Percentiles rank a stretch among this genome's conserved stretches.
These are phyloP conservation scores for Plecotus auritus DNA, from an alignment of 2,113 vertebrate genomes.

Conservation along the genomic window DNA sequence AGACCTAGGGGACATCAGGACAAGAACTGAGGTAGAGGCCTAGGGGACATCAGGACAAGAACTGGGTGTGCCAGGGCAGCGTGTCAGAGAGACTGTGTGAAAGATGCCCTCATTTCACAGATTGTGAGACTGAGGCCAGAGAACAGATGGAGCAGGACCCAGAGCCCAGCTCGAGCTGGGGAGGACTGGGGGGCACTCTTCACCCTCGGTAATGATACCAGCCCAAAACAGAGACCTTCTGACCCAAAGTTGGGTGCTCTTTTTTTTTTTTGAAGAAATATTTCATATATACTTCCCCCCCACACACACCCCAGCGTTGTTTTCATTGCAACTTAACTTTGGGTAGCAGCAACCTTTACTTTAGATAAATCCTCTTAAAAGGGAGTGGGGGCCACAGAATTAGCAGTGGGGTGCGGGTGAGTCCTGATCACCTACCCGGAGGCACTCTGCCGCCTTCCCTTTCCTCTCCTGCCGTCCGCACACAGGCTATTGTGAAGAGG, in stretches of 20 bases:
- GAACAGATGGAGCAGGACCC: background rate
- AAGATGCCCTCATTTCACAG: background rate
- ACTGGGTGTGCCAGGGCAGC: background rate
- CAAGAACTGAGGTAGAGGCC: background rate
- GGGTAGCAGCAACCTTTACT: background rate
- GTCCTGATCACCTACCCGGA: background rate
- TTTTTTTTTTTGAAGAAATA: background rate
- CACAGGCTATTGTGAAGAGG: background rate
- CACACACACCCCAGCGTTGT: background rate
- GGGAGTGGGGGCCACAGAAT: background rate
- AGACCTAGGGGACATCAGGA: background rate
- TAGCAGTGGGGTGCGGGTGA: rapidly evolving
- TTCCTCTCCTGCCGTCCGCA: background rate
- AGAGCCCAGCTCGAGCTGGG: background rate
- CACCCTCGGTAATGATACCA: background rate
- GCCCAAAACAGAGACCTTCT: background rate
- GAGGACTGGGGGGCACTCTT: background rate
- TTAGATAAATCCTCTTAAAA: background rate
- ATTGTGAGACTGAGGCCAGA: background rate
- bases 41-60: background rate
- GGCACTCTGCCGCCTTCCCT: background rate
- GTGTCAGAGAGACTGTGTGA: background rate
- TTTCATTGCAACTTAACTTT: background rate
- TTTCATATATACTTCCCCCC: background rate
- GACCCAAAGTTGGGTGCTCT: background rate